Evolutionary conservation across 1,140 invertebrate species (phyloP), one percentile per base, ranked within the genome.

Genomic region (Ceratina japonica): DNA sequence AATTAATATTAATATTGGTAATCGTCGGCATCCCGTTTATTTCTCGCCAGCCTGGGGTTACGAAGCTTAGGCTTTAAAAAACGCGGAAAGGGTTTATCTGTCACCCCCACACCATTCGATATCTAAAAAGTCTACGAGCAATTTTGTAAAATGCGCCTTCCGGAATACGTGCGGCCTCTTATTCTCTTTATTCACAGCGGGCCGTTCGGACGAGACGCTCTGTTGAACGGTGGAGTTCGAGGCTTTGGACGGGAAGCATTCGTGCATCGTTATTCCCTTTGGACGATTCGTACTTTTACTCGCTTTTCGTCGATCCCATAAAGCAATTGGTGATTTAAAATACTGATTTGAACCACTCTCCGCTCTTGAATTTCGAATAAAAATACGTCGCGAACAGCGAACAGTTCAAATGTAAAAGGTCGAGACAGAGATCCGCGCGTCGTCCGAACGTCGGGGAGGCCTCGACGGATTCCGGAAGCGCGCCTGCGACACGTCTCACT

Each of bases 1-100:
- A 82, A 76, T 84, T 82, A 74, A 73, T 84, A 80, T 85, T 82
- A 87, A 84, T 86, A 79, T 81, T 83, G 73, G 59, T 85, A 85
- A 75, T 82, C 73, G 61, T 80, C 75, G 72, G 65, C 83, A 85
- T 86, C 37, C 37, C 82, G 68, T 80, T 79, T 63, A 44, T 77
- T n/a, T 51, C 49, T 77, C 59, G 59, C 59, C 70, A 24, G 68
- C 24, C 22, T 59, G 75, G 82, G 82, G 75, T 86, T 84, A 86
- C 52, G 65, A 84, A 81, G 82, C 82, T 79, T 84, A 86, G 69
- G 74, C 76, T 79, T 83, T 76, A 62, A 74, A 69, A 61, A 54
- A 72, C 49, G 24, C 37, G 10, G 5, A n/a, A 51, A 18, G 68
- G 59, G 61, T n/a, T 13, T 24, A 44, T n/a, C 37, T 31, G 8